phyloP scores from a whole-genome alignment of 2,797 vertebrate genomes.

The Carduelis carduelis region DNA sequence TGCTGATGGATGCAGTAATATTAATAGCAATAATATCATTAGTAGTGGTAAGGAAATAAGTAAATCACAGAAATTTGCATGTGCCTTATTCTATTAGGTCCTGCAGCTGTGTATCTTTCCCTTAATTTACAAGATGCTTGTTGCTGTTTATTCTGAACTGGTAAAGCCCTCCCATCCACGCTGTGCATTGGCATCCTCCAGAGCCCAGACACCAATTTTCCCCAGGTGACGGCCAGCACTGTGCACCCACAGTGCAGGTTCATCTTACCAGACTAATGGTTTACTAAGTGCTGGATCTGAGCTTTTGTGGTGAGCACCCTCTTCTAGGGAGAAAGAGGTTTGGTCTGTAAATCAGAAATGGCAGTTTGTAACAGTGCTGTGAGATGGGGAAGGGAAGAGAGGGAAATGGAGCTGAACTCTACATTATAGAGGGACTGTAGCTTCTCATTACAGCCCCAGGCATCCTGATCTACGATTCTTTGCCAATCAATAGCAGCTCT shows the following conservation, averaged over 20 bases:
- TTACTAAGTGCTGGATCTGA: not conserved
- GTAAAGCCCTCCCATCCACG: not conserved
- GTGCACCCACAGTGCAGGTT: not conserved
- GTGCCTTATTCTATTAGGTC: not conserved
- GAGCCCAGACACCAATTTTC: not conserved
- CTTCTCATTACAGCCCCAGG: not conserved
- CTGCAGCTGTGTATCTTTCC: not conserved
- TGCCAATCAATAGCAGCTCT: not conserved
- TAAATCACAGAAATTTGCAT: not conserved
- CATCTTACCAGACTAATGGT: not conserved
- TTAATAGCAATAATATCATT: not conserved
- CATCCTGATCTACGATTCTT: not conserved
- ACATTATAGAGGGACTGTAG: not conserved
- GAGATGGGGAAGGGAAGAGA: not conserved
- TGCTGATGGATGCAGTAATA: not conserved
- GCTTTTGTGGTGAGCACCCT: not conserved
- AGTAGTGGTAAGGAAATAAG: not conserved
- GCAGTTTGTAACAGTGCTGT: not conserved
- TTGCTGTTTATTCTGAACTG: not conserved
- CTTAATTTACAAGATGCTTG: not conserved
- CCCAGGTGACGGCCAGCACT: not conserved
- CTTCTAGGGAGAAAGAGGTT: not conserved
- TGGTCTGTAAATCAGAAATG: not conserved
- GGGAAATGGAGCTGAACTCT: not conserved
- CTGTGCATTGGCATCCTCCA: not conserved